phyloP scores from a whole-genome alignment of 2,113 vertebrate species.

The Trinectes maculatus region DNA sequence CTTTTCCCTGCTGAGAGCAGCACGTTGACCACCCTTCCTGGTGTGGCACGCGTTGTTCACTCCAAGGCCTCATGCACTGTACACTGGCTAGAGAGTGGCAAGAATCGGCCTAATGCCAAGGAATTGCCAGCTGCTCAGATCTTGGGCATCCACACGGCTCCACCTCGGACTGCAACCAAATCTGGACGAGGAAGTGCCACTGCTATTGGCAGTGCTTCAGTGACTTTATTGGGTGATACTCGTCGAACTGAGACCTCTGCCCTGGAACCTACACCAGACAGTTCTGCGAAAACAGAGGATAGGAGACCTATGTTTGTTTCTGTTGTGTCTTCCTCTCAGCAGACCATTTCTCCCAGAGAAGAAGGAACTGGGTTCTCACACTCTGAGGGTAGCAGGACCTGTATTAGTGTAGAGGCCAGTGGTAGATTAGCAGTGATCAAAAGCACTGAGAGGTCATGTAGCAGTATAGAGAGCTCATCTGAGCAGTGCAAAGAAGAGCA shows the following conservation, averaged over 20 bases:
- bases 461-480: constrained; percentile 31
- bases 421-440: constrained; percentile 24
- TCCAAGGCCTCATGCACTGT: constrained; percentile 98
- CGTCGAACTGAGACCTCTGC: constrained; percentile 53
- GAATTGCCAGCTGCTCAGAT: constrained; percentile 94
- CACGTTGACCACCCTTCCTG: constrained; percentile 88
- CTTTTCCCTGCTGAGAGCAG: constrained; percentile 93
- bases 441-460: constrained; percentile 62
- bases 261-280: constrained; percentile 46
- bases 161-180: constrained; percentile 49
- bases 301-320: constrained; percentile 40
- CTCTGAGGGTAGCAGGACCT: constrained; percentile 38
- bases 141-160: constrained; percentile 88
- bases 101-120: constrained; percentile 87
- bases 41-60: constrained; percentile 95
- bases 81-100: constrained; percentile 95
- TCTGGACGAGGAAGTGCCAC: constrained; percentile 51
- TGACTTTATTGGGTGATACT: constrained; percentile 35
- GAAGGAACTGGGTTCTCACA: constrained; percentile 40
- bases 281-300: constrained; percentile 62
- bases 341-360: constrained; percentile 30
- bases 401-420: constrained; percentile 14
- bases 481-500: constrained; percentile 67
- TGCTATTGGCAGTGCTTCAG: constrained; percentile 7
- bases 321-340: constrained; percentile 34